Percentiles rank a stretch among this genome's conserved stretches.
These are phyloP conservation scores for Caenorhabditis macrosperma DNA, from an alignment of 2,888 invertebrate species.

Conservation along the genomic window DNA sequence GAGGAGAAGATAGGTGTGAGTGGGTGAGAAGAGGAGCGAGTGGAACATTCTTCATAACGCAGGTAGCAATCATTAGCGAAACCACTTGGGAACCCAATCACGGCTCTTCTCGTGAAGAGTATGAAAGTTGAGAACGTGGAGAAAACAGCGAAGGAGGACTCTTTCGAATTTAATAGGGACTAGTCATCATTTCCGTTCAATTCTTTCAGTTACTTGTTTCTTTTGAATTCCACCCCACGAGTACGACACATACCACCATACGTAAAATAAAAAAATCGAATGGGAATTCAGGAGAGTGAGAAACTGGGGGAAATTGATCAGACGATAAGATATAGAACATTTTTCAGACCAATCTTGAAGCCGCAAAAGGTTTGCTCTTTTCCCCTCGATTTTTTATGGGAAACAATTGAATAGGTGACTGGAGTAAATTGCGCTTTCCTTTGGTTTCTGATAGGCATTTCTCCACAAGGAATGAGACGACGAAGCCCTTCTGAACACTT, in stretches of 20 bases:
- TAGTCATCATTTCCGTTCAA: slow-evolving; percentile 2
- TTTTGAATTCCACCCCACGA: background rate
- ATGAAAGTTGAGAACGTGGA: background rate
- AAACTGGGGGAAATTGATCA: too few relatives aligned
- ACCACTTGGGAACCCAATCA: background rate
- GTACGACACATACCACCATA: background rate
- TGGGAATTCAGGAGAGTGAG: background rate
- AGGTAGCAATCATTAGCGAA: background rate
- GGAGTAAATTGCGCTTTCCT: too few relatives aligned
- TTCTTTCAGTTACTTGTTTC: background rate
- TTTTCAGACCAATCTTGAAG: too few relatives aligned
- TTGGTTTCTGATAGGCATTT: too few relatives aligned
- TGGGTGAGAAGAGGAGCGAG: too few relatives aligned
- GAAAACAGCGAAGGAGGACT: background rate
- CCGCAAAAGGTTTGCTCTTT: background rate
- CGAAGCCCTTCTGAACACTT: too few relatives aligned
- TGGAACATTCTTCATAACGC: too few relatives aligned
- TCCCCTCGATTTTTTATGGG: background rate
- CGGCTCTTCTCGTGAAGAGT: background rate
- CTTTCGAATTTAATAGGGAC: background rate
- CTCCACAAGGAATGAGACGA: too few relatives aligned
- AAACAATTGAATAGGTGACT: background rate
- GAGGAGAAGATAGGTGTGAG: background rate
- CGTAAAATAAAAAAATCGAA: background rate
- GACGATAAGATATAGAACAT: too few relatives aligned